Evolutionary conservation across 2,888 invertebrate genomes (phyloP), one percentile per base, ranked within the genome.

Genomic region (Oegoconia quadripuncta): DNA sequence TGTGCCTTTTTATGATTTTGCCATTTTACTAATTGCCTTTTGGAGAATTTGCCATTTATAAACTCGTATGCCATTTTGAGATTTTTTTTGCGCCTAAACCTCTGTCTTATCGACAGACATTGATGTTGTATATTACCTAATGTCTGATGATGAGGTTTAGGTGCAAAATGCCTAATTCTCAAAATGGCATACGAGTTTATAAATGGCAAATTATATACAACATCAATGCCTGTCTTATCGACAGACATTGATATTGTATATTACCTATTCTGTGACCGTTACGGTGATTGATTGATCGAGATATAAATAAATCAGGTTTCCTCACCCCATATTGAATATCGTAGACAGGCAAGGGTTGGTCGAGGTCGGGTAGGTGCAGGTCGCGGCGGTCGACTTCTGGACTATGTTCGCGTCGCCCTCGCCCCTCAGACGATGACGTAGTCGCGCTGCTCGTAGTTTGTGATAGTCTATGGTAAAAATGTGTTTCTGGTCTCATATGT

Each of bases 371-470:
- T 12, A 86, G 59, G 18, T 71, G 78, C 13, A 87, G 63, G 43
- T 84, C 80, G 4, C 73, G 64, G 3, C 77, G 62, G 46, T 81
- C 81, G n/a, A 60, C 52, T 40, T 84, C 86, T 3, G 87, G 87
- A 42, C 87, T 86, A 23, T 75, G 82, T 58, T 69, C 89, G 49
- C 65, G 88, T 70, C 71, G 88, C 49, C 76, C 92, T 71, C 90
- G 51, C 72, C 92, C 65, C 89, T 93, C 68, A 76, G 91, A 72
- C 74, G 92, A 74, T 73, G 91, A 87, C 70, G 91, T 68, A 69
- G 90, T 74, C 70, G 90, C 77, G 74, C 90, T 86, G 65, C 90
- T 84, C 11, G 87, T 87, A 7, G 87, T 87, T 67, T 82, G 82
- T 31, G 87, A 87, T 47, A 76, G 44, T 43, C 73, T 74, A 46